These are phyloP conservation scores for Philereme vetulata DNA, from an alignment of 2,888 invertebrate species.

Conservation along the genomic window DNA sequence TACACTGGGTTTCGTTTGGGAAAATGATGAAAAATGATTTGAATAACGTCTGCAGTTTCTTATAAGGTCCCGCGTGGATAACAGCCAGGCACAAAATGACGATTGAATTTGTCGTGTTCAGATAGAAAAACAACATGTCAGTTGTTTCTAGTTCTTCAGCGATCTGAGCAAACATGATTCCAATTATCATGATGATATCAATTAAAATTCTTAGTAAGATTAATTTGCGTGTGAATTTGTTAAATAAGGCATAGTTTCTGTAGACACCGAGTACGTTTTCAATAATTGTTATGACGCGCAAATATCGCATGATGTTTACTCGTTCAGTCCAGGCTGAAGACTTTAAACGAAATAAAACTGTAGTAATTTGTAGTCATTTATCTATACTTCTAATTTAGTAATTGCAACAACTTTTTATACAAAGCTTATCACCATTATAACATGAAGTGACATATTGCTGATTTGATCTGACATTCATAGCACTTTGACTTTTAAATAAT, in stretches of 20 bases:
- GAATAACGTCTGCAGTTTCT: slow-evolving; percentile 6
- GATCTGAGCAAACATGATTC: not conserved
- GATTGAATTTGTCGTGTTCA: not conserved
- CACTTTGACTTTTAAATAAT: no score
- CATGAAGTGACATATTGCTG: no score
- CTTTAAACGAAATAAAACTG: no score
- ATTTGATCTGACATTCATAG: no score
- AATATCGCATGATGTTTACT: slow-evolving; percentile 4
- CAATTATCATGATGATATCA: slow-evolving; percentile 2
- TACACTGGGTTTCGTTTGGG: slow-evolving; percentile 8
- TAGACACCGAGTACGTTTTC: slow-evolving; percentile 34
- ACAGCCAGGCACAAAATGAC: slow-evolving; percentile 8
- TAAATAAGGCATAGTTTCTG: slow-evolving; percentile 39
- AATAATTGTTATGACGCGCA: slow-evolving; percentile 2
- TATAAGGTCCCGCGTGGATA: slow-evolving; percentile 16
- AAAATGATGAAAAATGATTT: slow-evolving; percentile 15
- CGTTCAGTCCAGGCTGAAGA: not conserved
- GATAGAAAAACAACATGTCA: not conserved
- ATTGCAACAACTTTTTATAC: no score
- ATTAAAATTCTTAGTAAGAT: slow-evolving; percentile 8
- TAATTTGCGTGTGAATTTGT: slow-evolving; percentile 12
- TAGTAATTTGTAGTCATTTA: no score
- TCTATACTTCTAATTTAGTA: no score
- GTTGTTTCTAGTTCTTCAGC: not conserved
- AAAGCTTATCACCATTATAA: no score